These are phyloP conservation scores for Oligia strigilis DNA, from an alignment of 2,888 invertebrate genomes.

Conservation along the genomic window DNA sequence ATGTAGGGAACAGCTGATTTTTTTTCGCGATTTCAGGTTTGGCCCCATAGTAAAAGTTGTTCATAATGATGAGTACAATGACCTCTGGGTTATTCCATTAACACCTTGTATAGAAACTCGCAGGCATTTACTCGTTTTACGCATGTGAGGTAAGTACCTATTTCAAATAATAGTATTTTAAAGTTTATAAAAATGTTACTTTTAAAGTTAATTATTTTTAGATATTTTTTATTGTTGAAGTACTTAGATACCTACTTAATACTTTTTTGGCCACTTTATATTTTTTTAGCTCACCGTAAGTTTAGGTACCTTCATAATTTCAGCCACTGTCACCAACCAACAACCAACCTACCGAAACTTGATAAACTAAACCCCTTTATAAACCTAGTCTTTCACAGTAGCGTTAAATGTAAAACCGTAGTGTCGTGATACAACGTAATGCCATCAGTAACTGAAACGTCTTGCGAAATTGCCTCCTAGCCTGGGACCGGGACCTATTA, in stretches of 20 bases:
- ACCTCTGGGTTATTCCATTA: too few species aligned
- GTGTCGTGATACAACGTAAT: conserved; percentile 66
- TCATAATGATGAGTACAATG: too few species aligned
- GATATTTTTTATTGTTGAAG: neutral
- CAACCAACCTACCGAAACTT: neutral
- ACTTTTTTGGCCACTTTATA: neutral
- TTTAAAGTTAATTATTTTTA: too few species aligned
- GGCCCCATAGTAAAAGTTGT: too few species aligned
- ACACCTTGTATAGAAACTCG: too few species aligned
- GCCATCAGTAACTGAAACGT: conserved; percentile 75
- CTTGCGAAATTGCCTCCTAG: conserved; percentile 77
- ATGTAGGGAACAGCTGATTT: too few species aligned
- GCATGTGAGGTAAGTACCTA: too few species aligned
- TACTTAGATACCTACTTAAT: neutral
- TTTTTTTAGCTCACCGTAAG: neutral
- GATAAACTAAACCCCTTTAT: neutral
- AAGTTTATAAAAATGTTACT: too few species aligned
- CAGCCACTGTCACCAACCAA: neutral
- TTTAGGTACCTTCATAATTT: neutral
- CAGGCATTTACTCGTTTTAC: too few species aligned
- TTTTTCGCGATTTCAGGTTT: too few species aligned
- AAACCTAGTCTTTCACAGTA: neutral
- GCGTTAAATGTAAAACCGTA: conserved; percentile 38
- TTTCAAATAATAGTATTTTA: too few species aligned
- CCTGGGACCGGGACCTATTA: conserved; percentile 75